Evolutionary conservation across 2,888 invertebrate species (phyloP), one percentile per base, ranked within the genome.

Genomic region (Aromia moschata): DNA sequence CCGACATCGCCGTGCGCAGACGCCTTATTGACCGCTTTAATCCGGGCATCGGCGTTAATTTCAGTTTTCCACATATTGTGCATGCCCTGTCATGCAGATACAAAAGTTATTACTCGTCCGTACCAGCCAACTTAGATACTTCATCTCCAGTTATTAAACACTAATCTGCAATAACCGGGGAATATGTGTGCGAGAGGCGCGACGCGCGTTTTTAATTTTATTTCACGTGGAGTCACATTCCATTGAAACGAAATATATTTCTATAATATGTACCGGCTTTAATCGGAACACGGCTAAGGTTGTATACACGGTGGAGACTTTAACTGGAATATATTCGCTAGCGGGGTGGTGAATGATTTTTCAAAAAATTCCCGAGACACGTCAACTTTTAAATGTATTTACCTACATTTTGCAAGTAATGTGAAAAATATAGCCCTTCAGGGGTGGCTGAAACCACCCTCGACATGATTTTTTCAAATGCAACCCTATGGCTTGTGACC

Each of bases 131-230:
- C 58, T 58, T 59, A 47, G 54, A 65, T 66, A 58, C 68, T 70
- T 69, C 70, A 74, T 69, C 71, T 70, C 69, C 58, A 71, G 73
- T 73, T 72, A 74, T 74, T 74, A 74, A 71, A 66, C 46, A 47
- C 41, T 75, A 75, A 75, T 72, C 74, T 73, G 74, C 71, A 73
- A 72, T 75, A 73, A 74, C 69, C 70, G 58, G 65, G 36, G 67
- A 63, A 65, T 62, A 56, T 64, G 62, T 63, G 66, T 36, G n/a
- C n/a, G n/a, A n/a, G n/a, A 40, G 14, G 62, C 55, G 62, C 60
- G 59, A 58, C 52, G 60, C 55, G 60, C 56, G 66, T 45, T 46
- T 56, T 56, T 56, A 40, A 56, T 47, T 55, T 47, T 38, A 37
- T 49, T 49, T 18, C 49, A 25, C 38, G 38, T 49, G 38, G 38